Conservation (phyloP, 2,797 vertebrate genomes). For the Enoplosus armatus region DNA sequence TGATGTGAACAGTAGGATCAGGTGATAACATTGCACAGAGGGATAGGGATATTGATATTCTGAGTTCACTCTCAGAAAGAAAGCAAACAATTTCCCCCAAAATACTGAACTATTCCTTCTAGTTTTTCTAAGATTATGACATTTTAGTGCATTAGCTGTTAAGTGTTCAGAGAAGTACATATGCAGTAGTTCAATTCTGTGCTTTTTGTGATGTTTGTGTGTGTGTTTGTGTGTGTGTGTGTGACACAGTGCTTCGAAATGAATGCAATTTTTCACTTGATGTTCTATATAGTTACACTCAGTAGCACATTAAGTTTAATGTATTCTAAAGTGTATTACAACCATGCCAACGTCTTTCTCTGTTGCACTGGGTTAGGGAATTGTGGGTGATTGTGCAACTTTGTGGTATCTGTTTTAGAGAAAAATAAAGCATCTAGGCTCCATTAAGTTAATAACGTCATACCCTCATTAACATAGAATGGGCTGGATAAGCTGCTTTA, state of each 20-base stretch:
- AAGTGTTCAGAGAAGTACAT: neutral
- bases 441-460: conserved; percentile 54
- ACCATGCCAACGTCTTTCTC: conserved; percentile 23
- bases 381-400: conserved; percentile 31
- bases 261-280: conserved; percentile 20
- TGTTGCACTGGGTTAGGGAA: conserved; percentile 11
- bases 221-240: neutral
- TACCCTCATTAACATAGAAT: conserved; percentile 47
- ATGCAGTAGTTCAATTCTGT: neutral
- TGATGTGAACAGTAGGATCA: neutral
- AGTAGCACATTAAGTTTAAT: conserved; percentile 32
- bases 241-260: conserved; percentile 25
- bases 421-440: conserved; percentile 41
- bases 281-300: conserved; percentile 16
- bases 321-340: conserved; percentile 42
- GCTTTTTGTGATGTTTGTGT: neutral
- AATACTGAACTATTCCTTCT: neutral
- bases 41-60: neutral
- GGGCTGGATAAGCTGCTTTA: conserved; percentile 44
- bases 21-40: neutral
- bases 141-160: neutral
- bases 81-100: neutral
- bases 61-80: neutral
- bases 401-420: conserved; percentile 27
- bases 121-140: neutral